A percentile compares a stretch with the other conserved stretches of the same genome.
Conservation (phyloP, 2,797 vertebrate species). For the Loriculus beryllinus region DNA sequence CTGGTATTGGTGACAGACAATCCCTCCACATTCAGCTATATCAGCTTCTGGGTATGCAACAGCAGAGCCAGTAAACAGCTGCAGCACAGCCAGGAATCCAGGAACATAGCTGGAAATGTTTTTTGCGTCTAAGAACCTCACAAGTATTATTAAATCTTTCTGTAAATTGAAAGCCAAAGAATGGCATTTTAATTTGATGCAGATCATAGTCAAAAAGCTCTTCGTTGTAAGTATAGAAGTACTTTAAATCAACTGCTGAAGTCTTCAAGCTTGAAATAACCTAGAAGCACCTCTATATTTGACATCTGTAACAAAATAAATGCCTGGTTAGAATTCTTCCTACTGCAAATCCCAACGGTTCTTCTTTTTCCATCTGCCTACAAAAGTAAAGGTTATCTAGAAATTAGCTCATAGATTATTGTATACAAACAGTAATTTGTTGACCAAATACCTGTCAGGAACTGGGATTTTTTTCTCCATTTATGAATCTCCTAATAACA, state of each 20-base stretch:
- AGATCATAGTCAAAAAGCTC: not conserved
- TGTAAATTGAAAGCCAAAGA: slow-evolving; percentile 14
- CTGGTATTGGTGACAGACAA: not conserved
- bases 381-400: not conserved
- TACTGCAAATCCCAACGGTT: not conserved
- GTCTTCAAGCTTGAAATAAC: not conserved
- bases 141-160: slow-evolving; percentile 33
- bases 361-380: not conserved
- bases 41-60: not conserved
- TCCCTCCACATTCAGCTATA: not conserved
- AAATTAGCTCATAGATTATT: not conserved
- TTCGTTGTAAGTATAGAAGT: not conserved
- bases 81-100: slow-evolving; percentile 3
- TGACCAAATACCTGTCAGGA: not conserved
- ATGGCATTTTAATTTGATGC: not conserved
- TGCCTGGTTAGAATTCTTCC: slow-evolving; percentile 3
- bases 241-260: not conserved
- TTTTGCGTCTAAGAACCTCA: not conserved
- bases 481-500: not conserved
- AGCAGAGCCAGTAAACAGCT: not conserved
- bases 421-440: not conserved
- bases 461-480: not conserved
- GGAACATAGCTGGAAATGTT: not conserved
- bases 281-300: not conserved
- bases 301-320: slow-evolving; percentile 18